These are phyloP conservation scores for Plagiodera versicolora DNA, from an alignment of 2,888 invertebrate species.

Conservation along the genomic window DNA sequence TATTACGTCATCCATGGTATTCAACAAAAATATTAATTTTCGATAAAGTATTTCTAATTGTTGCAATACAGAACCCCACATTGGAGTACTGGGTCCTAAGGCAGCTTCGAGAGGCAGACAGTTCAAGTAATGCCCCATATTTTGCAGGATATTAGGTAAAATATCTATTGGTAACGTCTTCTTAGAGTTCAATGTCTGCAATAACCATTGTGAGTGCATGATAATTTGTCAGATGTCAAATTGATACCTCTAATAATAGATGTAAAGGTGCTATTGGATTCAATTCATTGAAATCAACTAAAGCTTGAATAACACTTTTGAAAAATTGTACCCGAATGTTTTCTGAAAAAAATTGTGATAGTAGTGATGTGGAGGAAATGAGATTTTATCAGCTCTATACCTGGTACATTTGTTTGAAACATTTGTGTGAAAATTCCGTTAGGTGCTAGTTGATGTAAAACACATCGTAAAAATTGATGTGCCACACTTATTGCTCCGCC, in stretches of 20 bases:
- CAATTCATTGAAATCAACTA: constrained; percentile 94
- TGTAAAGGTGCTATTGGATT: constrained; percentile 94
- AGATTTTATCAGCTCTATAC: constrained; percentile 53
- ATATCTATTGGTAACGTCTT: constrained; percentile 73
- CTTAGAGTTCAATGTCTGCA: constrained; percentile 71
- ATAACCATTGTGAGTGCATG: not conserved
- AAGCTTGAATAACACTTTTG: constrained; percentile 88
- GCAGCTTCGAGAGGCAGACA: constrained; percentile 84
- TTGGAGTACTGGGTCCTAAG: constrained; percentile 66
- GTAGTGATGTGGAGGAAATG: too few relatives aligned
- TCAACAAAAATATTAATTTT: constrained; percentile 69
- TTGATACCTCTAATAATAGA: constrained; percentile 75
- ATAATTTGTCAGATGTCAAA: not conserved
- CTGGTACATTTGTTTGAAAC: constrained; percentile 86
- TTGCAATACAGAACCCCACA: constrained; percentile 80
- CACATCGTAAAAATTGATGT: constrained; percentile 94
- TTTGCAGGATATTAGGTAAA: constrained; percentile 80
- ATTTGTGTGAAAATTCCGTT: constrained; percentile 96
- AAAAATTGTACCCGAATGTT: constrained; percentile 81
- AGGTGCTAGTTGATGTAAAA: constrained; percentile 93
- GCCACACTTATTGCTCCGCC: constrained; percentile 95
- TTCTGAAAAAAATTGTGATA: constrained; percentile 55
- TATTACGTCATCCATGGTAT: constrained; percentile 69
- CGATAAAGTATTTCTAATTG: constrained; percentile 88
- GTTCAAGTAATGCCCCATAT: constrained; percentile 92